Evolutionary conservation across 2,113 vertebrate genomes (phyloP).

Genomic region (Charina bottae): DNA sequence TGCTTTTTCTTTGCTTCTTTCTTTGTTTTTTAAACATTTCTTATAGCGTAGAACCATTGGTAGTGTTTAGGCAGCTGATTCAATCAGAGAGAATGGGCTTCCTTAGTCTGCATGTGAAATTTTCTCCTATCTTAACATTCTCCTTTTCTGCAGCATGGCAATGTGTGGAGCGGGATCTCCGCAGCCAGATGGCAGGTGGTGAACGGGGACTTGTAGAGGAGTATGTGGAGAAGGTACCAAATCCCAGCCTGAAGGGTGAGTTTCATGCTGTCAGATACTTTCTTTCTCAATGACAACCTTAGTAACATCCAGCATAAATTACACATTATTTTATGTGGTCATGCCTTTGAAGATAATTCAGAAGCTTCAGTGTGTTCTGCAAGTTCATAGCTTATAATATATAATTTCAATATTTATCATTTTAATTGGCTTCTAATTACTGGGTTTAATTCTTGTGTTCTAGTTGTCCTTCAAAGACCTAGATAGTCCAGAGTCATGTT

Average conservation of each 20-base stretch:
- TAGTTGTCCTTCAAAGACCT: background rate
- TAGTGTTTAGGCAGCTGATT: background rate
- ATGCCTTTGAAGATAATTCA: background rate
- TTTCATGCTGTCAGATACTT: constrained; percentile 3
- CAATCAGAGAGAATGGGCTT: background rate
- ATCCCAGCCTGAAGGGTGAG: constrained; percentile 94
- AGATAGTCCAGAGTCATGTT: background rate
- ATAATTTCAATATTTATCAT: background rate
- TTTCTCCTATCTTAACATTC: background rate
- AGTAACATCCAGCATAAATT: background rate
- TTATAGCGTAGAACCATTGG: background rate
- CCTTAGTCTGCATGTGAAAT: background rate
- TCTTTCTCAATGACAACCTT: background rate
- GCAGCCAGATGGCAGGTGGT: constrained; percentile 83
- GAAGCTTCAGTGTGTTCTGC: background rate
- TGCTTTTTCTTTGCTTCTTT: background rate
- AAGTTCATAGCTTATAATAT: background rate
- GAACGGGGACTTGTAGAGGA: constrained; percentile 94
- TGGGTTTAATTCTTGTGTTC: background rate
- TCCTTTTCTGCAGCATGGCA: constrained; percentile 85
- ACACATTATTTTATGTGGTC: background rate
- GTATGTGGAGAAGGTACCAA: constrained; percentile 96
- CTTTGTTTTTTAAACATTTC: background rate
- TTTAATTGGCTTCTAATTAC: background rate
- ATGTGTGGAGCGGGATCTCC: constrained; percentile 92